Base-by-base conservation (phyloP, 2,888 invertebrate species). In the Taenaris catops region DNA sequence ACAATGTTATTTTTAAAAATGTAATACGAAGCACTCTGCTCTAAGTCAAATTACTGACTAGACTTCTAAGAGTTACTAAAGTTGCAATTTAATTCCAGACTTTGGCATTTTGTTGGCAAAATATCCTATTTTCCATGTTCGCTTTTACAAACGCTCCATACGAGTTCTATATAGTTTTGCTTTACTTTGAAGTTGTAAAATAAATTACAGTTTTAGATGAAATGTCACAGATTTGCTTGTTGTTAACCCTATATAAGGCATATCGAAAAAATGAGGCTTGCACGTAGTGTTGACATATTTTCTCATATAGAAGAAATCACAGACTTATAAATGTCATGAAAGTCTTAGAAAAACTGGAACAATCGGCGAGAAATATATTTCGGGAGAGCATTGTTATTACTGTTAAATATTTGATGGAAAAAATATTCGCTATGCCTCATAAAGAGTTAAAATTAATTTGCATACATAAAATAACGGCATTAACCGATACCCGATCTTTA, bases 31-130 rank as follows among this genome's bases (percentile, higher is more conserved):
- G 6, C n/a, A 21, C 20, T 21, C 16, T 32, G 16, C 17, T 32
- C 21, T 31, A n/a, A 23, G 21, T 16, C 9, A 23, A 3, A 18
- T 7, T 14, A 23, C 21, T 12, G 28, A 23, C 8, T 25, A 31
- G 16, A 31, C 21, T 31, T 25, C 8, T 26, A 16, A 16, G n/a
- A 25, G 24, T 32, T 32, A 25, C 19, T 18, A 19, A 28, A 31
- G 38, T 43, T 17, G 33, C 41, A 34, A 37, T 32, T 14, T 34
- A 23, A 23, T 38, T 23, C 24, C 24, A 34, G 20, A 37, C 25
- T 34, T 46, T 44, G 41, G 38, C 39, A 39, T 44, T 41, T 44
- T 41, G 35, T 47, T 47, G 41, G 44, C 39, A 41, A 17, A 37
- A 29, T 9, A 35, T 33, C 26, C 21, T 32, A 37, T 39, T 46